Evolutionary conservation across 2,797 vertebrate genomes (phyloP), one percentile per base, ranked within the genome.

Genomic region (Artibeus lituratus): DNA sequence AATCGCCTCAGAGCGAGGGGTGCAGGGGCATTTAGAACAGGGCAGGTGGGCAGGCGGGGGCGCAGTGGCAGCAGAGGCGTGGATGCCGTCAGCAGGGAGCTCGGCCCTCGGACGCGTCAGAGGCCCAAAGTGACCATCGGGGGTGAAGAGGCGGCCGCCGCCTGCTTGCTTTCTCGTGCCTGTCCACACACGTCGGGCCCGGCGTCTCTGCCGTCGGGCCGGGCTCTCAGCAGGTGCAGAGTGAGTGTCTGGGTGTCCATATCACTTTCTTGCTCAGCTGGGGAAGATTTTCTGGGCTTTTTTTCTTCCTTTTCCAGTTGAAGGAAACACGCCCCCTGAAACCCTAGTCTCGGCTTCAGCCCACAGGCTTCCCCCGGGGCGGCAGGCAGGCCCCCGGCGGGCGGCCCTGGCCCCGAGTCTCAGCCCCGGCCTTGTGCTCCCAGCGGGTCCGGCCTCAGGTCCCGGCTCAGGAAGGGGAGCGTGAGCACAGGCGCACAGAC

Each of bases 1-100:
- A 4, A 4, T n/a, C 29, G 1, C 72, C 44, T 49, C 44, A 0
- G 44, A 18, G 26, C 32, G 59, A 32, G 57, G 57, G 26, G 2
- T 2, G 26, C 57, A 5, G 11, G 55, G 24, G 55, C 55, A 10
- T 57, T 26, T 26, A 57, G 55, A 57, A 4, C 24, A 12, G 55
- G 55, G 55, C 55, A 24, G 55, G 22, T 57, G 55, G 55, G 22
- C 55, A 11, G 55, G 55, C 5, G 55, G 55, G 55, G 53, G 53
- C 0, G 18, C 51, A 24, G 55, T 3, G 12, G 22, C 22, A 3
- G 10, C 55, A 4, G 21, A 3, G 55, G 55, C 22, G 0, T 1
- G 11, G 29, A 26, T 5, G 7, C 18, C 10, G 5, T 8, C 11
- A 10, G 76, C 19, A 78, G n/a, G 51, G 49, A 37, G 19, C 8